Percentiles rank a stretch among this genome's conserved stretches.
Conservation (phyloP, 2,797 vertebrate species). For the Meda fulgida region DNA sequence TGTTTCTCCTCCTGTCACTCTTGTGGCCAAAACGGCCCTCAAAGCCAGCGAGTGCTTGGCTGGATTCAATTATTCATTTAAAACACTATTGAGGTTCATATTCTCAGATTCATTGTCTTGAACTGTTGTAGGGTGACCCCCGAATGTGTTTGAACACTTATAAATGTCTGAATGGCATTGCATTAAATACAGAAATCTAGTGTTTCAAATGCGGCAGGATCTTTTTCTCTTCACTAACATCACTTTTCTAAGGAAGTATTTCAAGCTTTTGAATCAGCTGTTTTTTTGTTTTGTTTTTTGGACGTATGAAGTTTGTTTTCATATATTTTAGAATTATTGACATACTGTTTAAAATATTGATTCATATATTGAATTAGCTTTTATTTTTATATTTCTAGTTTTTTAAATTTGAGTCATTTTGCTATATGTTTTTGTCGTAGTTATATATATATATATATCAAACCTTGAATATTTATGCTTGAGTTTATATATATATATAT, state of each 20-base stretch:
- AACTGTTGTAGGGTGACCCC: neutral
- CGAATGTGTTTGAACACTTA: neutral
- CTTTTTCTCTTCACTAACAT: neutral
- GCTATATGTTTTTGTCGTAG: neutral
- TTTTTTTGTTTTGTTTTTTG: neutral
- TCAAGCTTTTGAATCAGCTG: neutral
- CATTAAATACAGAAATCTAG: neutral
- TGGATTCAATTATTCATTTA: neutral
- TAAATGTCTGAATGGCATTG: neutral
- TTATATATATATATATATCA: neutral
- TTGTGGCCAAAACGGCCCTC: constrained; percentile 1
- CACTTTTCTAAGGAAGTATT: neutral
- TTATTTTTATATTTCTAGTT: neutral
- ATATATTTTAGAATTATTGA: too few relatives aligned
- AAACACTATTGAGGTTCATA: neutral
- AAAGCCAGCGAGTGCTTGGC: neutral
- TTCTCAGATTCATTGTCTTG: neutral
- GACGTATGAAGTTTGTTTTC: neutral
- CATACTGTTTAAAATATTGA: neutral
- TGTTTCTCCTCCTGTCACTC: constrained; percentile 6
- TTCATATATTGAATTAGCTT: neutral
- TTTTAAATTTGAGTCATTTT: neutral
- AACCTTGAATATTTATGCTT: neutral
- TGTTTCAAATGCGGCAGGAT: neutral
- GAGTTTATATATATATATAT: neutral